A percentile compares a stretch with the other conserved stretches of the same genome.
phyloP scores from a whole-genome alignment of 2,113 vertebrate genomes.

The Anguilla japonica region DNA sequence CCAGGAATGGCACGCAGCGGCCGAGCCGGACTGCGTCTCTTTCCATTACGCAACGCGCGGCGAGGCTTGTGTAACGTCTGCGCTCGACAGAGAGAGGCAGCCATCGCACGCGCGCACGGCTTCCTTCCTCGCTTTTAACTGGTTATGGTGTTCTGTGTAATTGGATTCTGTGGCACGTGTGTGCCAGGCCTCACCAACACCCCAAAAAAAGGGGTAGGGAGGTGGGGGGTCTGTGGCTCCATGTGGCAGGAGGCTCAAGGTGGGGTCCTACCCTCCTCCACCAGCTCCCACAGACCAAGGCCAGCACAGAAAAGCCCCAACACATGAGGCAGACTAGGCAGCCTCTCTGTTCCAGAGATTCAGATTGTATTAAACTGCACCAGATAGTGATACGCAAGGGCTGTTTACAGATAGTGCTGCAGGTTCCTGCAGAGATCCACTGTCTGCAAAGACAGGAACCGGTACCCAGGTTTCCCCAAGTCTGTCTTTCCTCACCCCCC shows the following conservation, averaged over 20 bases:
- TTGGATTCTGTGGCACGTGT: background rate
- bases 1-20: conserved; percentile 29
- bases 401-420: background rate
- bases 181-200: background rate
- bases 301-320: background rate
- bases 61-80: conserved; percentile 41
- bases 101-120: background rate
- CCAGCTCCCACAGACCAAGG: background rate
- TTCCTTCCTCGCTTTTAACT: background rate
- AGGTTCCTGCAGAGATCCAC: background rate
- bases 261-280: too few species aligned
- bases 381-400: conserved; percentile 23
- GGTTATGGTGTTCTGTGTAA: background rate
- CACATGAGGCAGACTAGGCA: background rate
- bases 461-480: background rate
- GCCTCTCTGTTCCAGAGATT: conserved; percentile 6
- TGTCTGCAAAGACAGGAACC: background rate
- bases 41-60: conserved; percentile 27
- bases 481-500: background rate
- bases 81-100: background rate
- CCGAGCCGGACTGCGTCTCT: conserved; percentile 30
- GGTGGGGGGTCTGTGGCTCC: background rate
- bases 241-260: background rate
- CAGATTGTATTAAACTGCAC: conserved; percentile 19
- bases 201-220: background rate